Conservation (phyloP, 1,140 invertebrate genomes). For the Eueides isabella region DNA sequence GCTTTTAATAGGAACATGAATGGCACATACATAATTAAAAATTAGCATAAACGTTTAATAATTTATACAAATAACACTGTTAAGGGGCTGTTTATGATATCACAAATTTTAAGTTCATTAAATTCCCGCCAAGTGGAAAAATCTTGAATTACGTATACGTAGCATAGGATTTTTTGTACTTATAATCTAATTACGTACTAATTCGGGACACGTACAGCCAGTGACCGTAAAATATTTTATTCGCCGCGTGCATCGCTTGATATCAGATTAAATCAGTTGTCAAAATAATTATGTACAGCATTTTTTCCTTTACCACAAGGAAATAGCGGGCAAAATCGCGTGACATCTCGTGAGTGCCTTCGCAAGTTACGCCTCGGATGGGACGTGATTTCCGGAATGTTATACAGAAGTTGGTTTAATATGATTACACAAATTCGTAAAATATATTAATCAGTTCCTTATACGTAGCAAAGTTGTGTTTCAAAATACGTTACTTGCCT, state of each 20-base stretch:
- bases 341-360: slow-evolving; percentile 11
- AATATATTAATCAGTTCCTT: slow-evolving; percentile 27
- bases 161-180: not conserved
- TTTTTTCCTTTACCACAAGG: slow-evolving; percentile 32
- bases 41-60: not conserved
- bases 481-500: not conserved
- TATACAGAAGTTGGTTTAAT: slow-evolving; percentile 24
- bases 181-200: not conserved
- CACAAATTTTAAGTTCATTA: not conserved
- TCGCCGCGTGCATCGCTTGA: slow-evolving; percentile 35
- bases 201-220: slow-evolving; percentile 29
- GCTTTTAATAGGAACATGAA: not conserved
- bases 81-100: not conserved
- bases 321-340: slow-evolving; percentile 28
- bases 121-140: too few species aligned
- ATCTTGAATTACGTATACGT: not conserved
- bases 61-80: not conserved
- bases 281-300: slow-evolving; percentile 28
- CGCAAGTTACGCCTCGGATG: slow-evolving; percentile 2
- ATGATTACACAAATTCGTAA: slow-evolving; percentile 30
- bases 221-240: slow-evolving; percentile 35
- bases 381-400: slow-evolving; percentile 36
- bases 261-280: slow-evolving; percentile 39
- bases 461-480: slow-evolving; percentile 9
- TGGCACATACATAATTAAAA: not conserved